These are phyloP conservation scores for Peromyscus eremicus DNA, from an alignment of 2,797 vertebrate genomes.

Conservation along the genomic window DNA sequence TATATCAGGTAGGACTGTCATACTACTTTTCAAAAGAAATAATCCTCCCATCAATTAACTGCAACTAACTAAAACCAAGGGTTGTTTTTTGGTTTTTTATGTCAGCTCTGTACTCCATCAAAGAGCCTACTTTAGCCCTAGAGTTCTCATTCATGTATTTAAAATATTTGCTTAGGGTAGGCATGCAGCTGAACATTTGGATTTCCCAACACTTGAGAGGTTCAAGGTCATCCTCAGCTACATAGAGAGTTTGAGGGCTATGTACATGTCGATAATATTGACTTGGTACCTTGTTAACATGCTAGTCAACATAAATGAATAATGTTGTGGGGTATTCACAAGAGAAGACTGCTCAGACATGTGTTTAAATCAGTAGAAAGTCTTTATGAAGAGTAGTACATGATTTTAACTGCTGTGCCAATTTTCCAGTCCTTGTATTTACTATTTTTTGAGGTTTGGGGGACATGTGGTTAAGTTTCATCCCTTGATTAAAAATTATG, in stretches of 20 bases:
- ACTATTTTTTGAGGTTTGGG: not conserved
- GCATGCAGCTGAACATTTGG: not conserved
- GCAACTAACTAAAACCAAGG: conserved; percentile 20
- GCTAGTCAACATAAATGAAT: not conserved
- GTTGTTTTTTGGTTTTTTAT: not conserved
- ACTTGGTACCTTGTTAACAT: not conserved
- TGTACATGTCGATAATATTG: not conserved
- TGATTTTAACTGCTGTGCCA: not conserved
- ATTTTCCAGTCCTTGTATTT: not conserved
- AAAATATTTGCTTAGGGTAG: not conserved
- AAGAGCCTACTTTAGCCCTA: not conserved
- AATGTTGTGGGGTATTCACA: not conserved
- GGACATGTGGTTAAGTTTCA: not conserved
- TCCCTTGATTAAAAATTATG: not conserved
- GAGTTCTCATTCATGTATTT: not conserved
- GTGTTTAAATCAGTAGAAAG: not conserved
- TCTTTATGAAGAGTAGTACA: not conserved
- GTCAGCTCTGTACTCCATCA: not conserved
- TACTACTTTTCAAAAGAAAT: conserved; percentile 23
- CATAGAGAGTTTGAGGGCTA: not conserved
- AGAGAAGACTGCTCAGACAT: not conserved
- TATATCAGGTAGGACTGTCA: not conserved
- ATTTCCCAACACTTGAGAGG: not conserved
- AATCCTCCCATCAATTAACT: not conserved
- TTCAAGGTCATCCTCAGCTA: not conserved